Percentiles rank a stretch among this genome's conserved stretches.
Evolutionary conservation across 2,113 vertebrate species (phyloP).

Genomic region (Peromyscus leucopus): DNA sequence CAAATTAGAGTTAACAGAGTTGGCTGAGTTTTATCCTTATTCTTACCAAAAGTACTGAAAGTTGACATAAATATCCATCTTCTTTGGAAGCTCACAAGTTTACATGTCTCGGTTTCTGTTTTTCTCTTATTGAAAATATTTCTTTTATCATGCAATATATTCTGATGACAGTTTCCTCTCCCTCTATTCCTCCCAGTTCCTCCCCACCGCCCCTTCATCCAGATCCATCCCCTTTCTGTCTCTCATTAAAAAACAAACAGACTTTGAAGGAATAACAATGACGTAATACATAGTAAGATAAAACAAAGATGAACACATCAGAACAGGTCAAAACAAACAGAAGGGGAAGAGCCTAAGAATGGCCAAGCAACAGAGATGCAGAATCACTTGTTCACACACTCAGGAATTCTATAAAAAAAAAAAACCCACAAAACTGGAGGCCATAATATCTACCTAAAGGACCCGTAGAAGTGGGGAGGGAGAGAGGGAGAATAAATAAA

Average conservation of each 20-base stretch:
- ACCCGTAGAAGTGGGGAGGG: not conserved
- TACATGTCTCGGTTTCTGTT: not conserved
- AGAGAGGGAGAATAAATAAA: no score
- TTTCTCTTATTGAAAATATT: not conserved
- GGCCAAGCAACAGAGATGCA: not conserved
- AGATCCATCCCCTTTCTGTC: not conserved
- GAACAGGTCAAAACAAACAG: not conserved
- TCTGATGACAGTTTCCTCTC: not conserved
- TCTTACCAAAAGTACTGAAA: slow-evolving; percentile 10
- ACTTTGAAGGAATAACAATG: not conserved
- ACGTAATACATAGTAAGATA: not conserved
- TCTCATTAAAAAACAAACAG: not conserved
- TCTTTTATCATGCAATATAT: not conserved
- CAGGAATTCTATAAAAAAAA: not conserved
- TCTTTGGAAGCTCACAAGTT: not conserved
- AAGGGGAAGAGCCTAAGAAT: not conserved
- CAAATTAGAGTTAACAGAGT: slow-evolving; percentile 36
- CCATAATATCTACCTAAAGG: not conserved
- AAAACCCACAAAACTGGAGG: not conserved
- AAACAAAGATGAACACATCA: not conserved
- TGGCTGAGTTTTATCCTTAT: not conserved
- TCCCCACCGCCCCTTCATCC: not conserved
- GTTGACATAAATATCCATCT: not conserved
- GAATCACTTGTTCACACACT: not conserved
- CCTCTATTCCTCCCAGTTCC: not conserved